Evolutionary conservation across 2,113 vertebrate species (phyloP), one percentile per base, ranked within the genome.

Genomic region (Platysternon megacephalum): DNA sequence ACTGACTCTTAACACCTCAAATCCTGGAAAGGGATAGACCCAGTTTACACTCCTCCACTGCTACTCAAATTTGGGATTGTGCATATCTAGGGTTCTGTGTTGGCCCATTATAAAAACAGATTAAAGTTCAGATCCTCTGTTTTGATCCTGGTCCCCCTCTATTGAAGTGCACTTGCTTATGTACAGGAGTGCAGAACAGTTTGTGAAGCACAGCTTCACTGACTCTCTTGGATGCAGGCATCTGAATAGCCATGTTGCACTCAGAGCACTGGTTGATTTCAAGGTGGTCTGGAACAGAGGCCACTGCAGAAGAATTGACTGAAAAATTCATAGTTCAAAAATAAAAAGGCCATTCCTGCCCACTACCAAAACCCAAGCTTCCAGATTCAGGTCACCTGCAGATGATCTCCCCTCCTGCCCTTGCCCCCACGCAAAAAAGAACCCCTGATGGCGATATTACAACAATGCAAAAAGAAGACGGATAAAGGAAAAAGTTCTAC

Each of bases 401-500:
- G 35, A n/a, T 65, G 8, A 35, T 4, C 32, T 4, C 61, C 7
- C 17, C 8, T 8, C 8, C 21, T 8, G 0, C 21, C 8, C 21
- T 22, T 9, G 21, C 21, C 52, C 21, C 19, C 52, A 22, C 3
- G 3, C 52, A n/a, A 10, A 56, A 56, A 56, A 56, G 4, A 28
- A 35, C 7, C 14, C 3, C 61, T 65, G 32, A 35, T n/a, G 16
- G 61, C n/a, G 61, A 17, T 68, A 35, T 68, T 68, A n/a, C 35
- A 68, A 68, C 61, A n/a, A 19, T n/a, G 61, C 32, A 68, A 82
- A 39, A 52, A 83, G 81, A 92, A 90, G 56, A 82, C 61, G 42
- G 5, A n/a, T 91, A 39, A 85, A 95, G 48, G 35, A 86, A 11
- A 17, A 83, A 86, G 8, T 24, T n/a, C 48, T 93, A 82, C 55